A percentile compares a stretch with the other conserved stretches of the same genome.
Conservation (phyloP, 92 coral and sea anemone species). For the Heteractis magnifica region DNA sequence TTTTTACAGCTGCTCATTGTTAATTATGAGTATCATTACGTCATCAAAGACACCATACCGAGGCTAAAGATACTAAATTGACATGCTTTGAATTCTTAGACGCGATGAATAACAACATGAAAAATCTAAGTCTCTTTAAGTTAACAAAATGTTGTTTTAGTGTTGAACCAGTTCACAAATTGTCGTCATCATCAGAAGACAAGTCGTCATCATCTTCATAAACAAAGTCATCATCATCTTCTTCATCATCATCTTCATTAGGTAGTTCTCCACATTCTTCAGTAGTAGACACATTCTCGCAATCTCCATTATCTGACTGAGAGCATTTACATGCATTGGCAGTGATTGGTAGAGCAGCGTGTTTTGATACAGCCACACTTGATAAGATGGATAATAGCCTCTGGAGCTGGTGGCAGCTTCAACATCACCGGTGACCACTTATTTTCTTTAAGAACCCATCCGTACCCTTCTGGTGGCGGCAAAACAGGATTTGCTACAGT, state of each 20-base stretch:
- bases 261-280: too few relatives aligned
- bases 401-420: constrained; percentile 42
- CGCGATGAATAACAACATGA: too few relatives aligned
- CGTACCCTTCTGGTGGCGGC: constrained; percentile 50
- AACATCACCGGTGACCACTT: constrained; percentile 41
- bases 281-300: constrained; percentile 21
- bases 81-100: too few relatives aligned
- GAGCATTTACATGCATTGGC: constrained; percentile 45
- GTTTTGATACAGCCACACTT: constrained; percentile 41
- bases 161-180: too few relatives aligned
- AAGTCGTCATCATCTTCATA: constrained; percentile 17
- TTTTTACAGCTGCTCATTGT: too few relatives aligned
- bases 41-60: too few relatives aligned
- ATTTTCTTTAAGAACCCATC: constrained; percentile 40
- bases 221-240: constrained; percentile 4
- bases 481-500: constrained; percentile 30
- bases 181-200: too few relatives aligned
- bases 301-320: constrained; percentile 6
- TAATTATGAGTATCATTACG: too few relatives aligned
- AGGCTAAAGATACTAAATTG: too few relatives aligned
- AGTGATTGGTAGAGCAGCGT: constrained; percentile 46
- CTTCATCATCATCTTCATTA: constrained; percentile 9
- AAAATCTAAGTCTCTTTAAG: too few relatives aligned
- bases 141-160: too few relatives aligned
- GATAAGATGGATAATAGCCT: constrained; percentile 47